Evolutionary conservation across 2,888 invertebrate genomes (phyloP), one percentile per base, ranked within the genome.

Genomic region (Polymixis lichenea): DNA sequence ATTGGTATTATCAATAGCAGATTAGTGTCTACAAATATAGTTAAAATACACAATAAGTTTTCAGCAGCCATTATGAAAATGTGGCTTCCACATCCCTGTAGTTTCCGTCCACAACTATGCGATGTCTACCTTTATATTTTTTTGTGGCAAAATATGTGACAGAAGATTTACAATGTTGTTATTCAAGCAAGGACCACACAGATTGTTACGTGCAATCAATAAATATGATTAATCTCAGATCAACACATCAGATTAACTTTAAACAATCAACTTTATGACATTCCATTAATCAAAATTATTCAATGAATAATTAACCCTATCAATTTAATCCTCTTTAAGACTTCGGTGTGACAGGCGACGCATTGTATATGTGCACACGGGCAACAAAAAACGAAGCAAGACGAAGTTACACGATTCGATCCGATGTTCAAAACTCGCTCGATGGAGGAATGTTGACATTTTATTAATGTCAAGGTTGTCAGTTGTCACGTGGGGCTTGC

Each of bases 401-500:
- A 49, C 80, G 75, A 77, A 67, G 74, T 55, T 71, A 78, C 77
- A 76, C 77, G 79, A 86, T 80, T 77, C 66, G 75, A 77, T 77
- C 60, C 71, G 75, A 78, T 78, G 78, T 77, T 83, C 70, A 72
- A 84, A 86, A 83, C 88, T 80, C 62, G 78, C 81, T 85, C 81
- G 84, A 70, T 80, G 66, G 75, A 81, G 90, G 94, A 93, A 94
- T 94, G 94, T 89, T 93, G 94, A 92, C 94, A 94, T 95, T 95
- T 94, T 90, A 93, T 94, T 90, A 93, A 93, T 90, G 93, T 92
- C 94, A 94, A 94, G 94, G 95, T 83, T 89, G 83, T 67, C 68
- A 77, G 28, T 60, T 78, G 81, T 61, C 55, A 67, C 51, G 67
- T 75, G 43, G 3, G 32, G 68, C 77, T 73, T 76, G 67, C n/a